Evolutionary conservation across 2,888 invertebrate genomes (phyloP), one percentile per base, ranked within the genome.

Genomic region (Peribatodes rhomboidaria): DNA sequence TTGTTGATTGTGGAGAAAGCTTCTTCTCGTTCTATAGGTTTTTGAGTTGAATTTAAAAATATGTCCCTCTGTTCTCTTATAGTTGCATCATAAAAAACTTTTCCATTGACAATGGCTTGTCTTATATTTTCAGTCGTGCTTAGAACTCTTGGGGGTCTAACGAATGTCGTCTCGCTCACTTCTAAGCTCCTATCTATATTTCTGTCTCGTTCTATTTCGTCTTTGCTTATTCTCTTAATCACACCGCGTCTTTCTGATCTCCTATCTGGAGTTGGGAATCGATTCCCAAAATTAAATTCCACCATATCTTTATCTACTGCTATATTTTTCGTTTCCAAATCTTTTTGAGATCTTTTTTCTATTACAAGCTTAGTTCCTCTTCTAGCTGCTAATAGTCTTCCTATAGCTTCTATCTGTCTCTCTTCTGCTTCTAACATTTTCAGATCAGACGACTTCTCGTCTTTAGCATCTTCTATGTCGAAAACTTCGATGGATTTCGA

Each of bases 391-490:
- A 94, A 58, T 14, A 93, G 78, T 66, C 93, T 83, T 0, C 94
- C 94, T 22, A 94, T 92, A 27, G 89, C 93, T 77, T 94, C 94
- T 41, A 94, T 94, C 71, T 94, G 94, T 55, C 83, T 85, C 57
- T 93, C 94, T 78, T 94, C 94, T 0, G 93, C 93, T 74, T 93
- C 89, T 50, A 93, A 78, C 46, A 88, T 88, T 77, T 88, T 94
- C 1, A 88, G 71, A 71, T 92, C 85, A 0, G 89, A 73, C 57
- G 80, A 59, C 66, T 89, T 93, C 1, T 91, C 90, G 0, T 81
- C 82, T 70, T 87, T 88, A 0, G 83, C 80, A 50, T 93, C 93
- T 75, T 93, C 92, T 46, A 94, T 81, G 41, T 93, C 88, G 14
- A 91, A 76, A 1, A 94, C 87, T 86, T 94, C 94, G 1, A 94